These are phyloP conservation scores for Aviceda subcristata DNA, from an alignment of 2,113 vertebrate species.

Conservation along the genomic window DNA sequence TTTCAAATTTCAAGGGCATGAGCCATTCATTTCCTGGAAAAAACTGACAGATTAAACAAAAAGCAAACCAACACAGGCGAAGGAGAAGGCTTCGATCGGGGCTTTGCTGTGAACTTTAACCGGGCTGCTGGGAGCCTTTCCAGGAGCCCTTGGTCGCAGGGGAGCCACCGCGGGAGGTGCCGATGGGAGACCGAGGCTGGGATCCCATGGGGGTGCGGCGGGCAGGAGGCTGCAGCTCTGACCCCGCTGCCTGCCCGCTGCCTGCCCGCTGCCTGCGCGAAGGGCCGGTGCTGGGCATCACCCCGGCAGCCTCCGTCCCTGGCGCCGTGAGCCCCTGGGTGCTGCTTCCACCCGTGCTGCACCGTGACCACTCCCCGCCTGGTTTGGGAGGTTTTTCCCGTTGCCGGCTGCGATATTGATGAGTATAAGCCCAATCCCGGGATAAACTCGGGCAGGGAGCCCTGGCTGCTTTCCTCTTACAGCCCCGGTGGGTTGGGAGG, in stretches of 20 bases:
- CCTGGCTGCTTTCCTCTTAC: not conserved
- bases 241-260: not conserved
- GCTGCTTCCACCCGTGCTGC: not conserved
- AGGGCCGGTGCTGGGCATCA: not conserved
- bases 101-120: slow-evolving; percentile 10
- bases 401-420: not conserved
- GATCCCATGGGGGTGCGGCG: fast-evolving
- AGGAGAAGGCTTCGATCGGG: not conserved
- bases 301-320: not conserved
- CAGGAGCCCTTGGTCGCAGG: not conserved
- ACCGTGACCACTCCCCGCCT: fast-evolving
- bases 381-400: not conserved
- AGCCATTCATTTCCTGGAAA: slow-evolving; percentile 62
- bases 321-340: not conserved
- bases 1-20: slow-evolving; percentile 64
- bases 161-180: fast-evolving
- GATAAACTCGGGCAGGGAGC: not conserved
- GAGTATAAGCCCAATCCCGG: not conserved
- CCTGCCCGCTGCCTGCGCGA: not conserved
- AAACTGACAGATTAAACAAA: slow-evolving; percentile 41
- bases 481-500: not conserved
- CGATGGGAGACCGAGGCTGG: not conserved
- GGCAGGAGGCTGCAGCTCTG: not conserved
- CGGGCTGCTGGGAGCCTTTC: not conserved
- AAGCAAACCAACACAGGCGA: slow-evolving; percentile 20